Evolutionary conservation across 1,140 invertebrate species (phyloP).

Genomic region (Fopius arisanus): DNA sequence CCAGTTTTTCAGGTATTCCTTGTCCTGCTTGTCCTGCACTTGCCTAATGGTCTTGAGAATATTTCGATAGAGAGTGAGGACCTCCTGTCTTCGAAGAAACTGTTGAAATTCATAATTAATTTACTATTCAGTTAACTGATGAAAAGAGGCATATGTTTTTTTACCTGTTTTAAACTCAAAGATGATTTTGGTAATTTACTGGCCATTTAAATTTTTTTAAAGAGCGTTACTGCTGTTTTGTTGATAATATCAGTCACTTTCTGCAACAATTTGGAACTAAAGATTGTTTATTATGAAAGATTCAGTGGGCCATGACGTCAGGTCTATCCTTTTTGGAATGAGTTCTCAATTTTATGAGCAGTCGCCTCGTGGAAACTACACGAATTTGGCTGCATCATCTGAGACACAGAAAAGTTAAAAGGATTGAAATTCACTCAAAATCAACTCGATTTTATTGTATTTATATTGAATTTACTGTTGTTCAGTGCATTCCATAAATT

Average conservation of each 20-base stretch:
- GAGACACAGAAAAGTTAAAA: too few relatives aligned
- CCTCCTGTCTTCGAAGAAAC: conserved; percentile 80
- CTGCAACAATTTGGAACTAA: neutral
- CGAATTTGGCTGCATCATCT: neutral
- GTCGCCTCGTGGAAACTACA: neutral
- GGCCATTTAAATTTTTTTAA: neutral
- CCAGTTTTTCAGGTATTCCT: conserved; percentile 74
- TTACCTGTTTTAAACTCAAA: conserved; percentile 28
- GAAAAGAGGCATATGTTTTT: neutral
- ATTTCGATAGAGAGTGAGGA: conserved; percentile 77
- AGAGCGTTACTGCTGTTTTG: neutral
- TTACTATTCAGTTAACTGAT: neutral
- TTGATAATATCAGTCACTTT: neutral
- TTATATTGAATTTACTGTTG: neutral
- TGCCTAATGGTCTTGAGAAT: conserved; percentile 73
- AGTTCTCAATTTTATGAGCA: neutral
- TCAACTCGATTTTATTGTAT: neutral
- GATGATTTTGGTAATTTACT: conserved; percentile 28
- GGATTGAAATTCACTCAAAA: neutral
- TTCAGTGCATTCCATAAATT: neutral
- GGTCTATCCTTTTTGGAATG: too few relatives aligned
- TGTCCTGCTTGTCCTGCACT: conserved; percentile 71
- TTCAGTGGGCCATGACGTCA: neutral
- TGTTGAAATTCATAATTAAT: conserved; percentile 68
- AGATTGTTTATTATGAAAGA: neutral